These are phyloP conservation scores for Salticus scenicus DNA, from an alignment of 2,888 invertebrate genomes.

Conservation along the genomic window DNA sequence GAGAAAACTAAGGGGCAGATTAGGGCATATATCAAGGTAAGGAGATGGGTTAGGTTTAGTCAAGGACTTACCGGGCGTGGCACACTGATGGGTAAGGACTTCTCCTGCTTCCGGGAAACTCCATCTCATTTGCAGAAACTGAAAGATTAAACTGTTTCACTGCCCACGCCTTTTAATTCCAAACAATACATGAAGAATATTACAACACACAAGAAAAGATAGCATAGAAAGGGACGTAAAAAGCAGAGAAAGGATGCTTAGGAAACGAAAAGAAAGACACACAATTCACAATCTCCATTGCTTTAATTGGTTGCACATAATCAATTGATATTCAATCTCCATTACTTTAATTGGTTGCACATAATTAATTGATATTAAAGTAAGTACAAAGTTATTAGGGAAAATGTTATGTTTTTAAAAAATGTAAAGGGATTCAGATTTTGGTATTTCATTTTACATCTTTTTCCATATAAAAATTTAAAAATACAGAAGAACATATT, in stretches of 20 bases:
- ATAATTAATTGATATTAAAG: too few relatives aligned
- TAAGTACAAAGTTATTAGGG: too few relatives aligned
- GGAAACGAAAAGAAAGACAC: background rate
- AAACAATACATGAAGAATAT: background rate
- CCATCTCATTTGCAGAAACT: constrained; percentile 63
- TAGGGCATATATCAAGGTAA: background rate
- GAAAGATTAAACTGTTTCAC: constrained; percentile 59
- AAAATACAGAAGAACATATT: too few relatives aligned
- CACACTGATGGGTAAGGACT: constrained; percentile 60
- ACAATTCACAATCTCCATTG: too few relatives aligned
- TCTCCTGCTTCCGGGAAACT: constrained; percentile 63
- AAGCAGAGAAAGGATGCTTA: background rate
- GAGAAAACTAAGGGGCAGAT: background rate
- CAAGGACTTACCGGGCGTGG: constrained; percentile 65
- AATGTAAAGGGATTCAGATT: too few relatives aligned
- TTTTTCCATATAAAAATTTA: too few relatives aligned
- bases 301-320: too few relatives aligned
- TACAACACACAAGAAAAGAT: background rate
- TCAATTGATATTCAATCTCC: too few relatives aligned
- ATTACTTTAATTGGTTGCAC: too few relatives aligned
- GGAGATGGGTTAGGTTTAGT: constrained; percentile 22
- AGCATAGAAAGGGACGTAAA: background rate
- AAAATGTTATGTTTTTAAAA: too few relatives aligned
- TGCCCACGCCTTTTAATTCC: constrained; percentile 3
- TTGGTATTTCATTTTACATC: too few relatives aligned